phyloP scores from a whole-genome alignment of 1,140 invertebrate species.

The Phymorhynchus buccinoides region DNA sequence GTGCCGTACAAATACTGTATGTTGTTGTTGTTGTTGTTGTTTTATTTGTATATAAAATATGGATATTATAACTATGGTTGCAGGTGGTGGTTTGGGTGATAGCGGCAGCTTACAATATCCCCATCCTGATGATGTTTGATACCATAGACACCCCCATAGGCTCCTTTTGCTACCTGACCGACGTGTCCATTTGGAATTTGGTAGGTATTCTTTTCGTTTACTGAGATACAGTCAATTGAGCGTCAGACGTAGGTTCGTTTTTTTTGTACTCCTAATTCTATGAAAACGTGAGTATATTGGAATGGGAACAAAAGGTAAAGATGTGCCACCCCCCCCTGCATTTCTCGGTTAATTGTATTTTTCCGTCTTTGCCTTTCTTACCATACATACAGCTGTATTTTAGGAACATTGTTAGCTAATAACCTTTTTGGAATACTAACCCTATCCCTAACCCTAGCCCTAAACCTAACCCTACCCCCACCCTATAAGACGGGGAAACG shows the following conservation, averaged over 20 bases:
- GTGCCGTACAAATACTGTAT: not conserved
- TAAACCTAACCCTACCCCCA: too few species aligned
- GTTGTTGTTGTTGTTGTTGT: not conserved
- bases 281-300: too few species aligned
- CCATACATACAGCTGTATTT: too few species aligned
- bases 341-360: too few species aligned
- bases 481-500: too few species aligned
- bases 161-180: conserved; percentile 10
- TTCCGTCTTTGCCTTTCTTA: too few species aligned
- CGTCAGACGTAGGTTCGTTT: not conserved
- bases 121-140: conserved; percentile 59
- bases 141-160: conserved; percentile 18
- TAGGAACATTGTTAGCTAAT: too few species aligned
- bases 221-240: conserved; percentile 45
- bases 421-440: too few species aligned
- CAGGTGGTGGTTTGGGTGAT: conserved; percentile 61
- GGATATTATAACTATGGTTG: not conserved
- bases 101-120: conserved; percentile 58
- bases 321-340: too few species aligned
- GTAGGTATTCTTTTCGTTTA: conserved; percentile 42
- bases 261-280: too few species aligned
- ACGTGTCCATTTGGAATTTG: conserved; percentile 28
- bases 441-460: too few species aligned
- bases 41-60: not conserved
- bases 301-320: too few species aligned